Base-by-base conservation (phyloP, 1,140 invertebrate species). In the Achatina immaculata region DNA sequence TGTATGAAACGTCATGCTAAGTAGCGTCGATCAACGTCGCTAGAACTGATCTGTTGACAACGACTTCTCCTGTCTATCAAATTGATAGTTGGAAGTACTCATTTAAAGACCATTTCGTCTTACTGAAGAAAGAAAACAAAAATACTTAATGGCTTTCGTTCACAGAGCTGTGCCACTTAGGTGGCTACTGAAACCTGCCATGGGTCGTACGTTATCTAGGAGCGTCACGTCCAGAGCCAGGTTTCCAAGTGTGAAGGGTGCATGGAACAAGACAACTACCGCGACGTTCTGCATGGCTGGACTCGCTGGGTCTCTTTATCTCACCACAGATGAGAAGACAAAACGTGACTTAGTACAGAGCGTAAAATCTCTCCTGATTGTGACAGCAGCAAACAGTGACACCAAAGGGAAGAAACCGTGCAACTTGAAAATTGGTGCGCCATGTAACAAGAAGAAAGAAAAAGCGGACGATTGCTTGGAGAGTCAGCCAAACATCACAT, bases 401-500 rank as follows among this genome's bases (percentile, higher is more conserved):
- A 7, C 9, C 28, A 48, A 51, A 48, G 24, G 21, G 1, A 31
- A 34, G 14, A 45, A 45, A 31, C 19, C 71, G 2, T 6, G 4
- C 43, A 73, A 51, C 11, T 28, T 73, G 2, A 73, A 73, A 51
- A 11, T 36, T 19, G 14, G 21, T 3, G 40, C 11, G 21, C 38
- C 69, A 36, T 72, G 69, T 40, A 38, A n/a, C 38, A 9, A 71
- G 38, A 72, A 72, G n/a, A 43, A 72, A 28, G 43, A 72, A 28
- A 16, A 40, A 43, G 24, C 11, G 21, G 21, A 14, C 6, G 21
- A 4, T 31, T 73, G 71, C n/a, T 6, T 7, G 24, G 71, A 73
- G 14, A 43, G 31, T 45, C 74, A 76, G 34, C 51, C 48, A 28
- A 80, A 80, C 34, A 58, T 80, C 6, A 71, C 28, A 21, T 80